These are phyloP conservation scores for silkworm (Bombyx mori) DNA, from an alignment of 1,140 invertebrate genomes.

Conservation along the genomic window ASM3026992v2 NC_085118.1:5786501-5787000, in stretches of 20 bases:
- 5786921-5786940: conserved; percentile 53
- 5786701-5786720: conserved; percentile 66
- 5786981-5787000: conserved; percentile 52
- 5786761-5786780: too few relatives aligned
- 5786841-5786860: neutral
- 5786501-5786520: too few relatives aligned
- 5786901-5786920: conserved; percentile 49
- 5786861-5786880: conserved; percentile 34
- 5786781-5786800: too few relatives aligned
- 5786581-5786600: too few relatives aligned
- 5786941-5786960: conserved; percentile 48
- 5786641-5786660: conserved; percentile 9
- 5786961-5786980: conserved; percentile 51
- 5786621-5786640: too few relatives aligned
- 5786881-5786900: conserved; percentile 41
- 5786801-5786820: too few relatives aligned
- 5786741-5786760: conserved; percentile 29
- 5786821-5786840: too few relatives aligned
- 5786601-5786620: too few relatives aligned
- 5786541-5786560: too few relatives aligned
- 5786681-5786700: conserved; percentile 24
- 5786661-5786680: conserved; percentile 35
- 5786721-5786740: conserved; percentile 43
- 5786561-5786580: too few relatives aligned
- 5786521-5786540: too few relatives aligned